Base-by-base conservation (phyloP, 1,140 invertebrate genomes). In the Drosophila parabipectinata region DNA sequence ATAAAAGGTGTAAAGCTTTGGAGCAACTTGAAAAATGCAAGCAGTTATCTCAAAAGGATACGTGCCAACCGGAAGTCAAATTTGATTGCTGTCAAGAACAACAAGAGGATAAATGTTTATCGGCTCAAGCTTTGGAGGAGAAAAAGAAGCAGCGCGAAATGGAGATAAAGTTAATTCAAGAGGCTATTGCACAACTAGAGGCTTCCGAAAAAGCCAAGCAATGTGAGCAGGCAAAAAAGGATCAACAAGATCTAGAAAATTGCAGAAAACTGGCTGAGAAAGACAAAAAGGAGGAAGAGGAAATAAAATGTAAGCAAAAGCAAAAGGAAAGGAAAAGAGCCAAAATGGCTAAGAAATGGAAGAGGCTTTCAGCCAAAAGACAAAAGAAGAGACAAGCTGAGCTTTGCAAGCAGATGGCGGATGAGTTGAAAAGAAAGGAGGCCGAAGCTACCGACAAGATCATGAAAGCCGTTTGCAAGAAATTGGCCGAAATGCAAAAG, bases 381-480 rank as follows among this genome's bases (percentile, higher is more conserved):
- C 9, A 55, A 2, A 15, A 30, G 21, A 67, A 48, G 3, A 15
- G 4, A 10, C 24, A 44, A 5, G 34, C 21, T 21, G 14, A 51
- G n/a, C 7, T 32, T 8, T 68, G 52, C 14, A 57, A 44, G 9
- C 57, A 51, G 26, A 10, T 67, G 4, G 5, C 10, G 18, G 12
- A 48, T 18, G 45, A 8, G 3, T n/a, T 2, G 9, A 9, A 1
- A 7, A 62, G 14, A 24, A 12, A n/a, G 9, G 10, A n/a, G 0
- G 47, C n/a, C 3, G n/a, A 32, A 24, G 8, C 34, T n/a, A 15
- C 15, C 10, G 21, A 64, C 1, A 26, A 5, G 5, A 9, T 32
- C 14, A 4, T 52, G 2, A 7, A 64, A 3, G n/a, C 34, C 0
- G 18, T 64, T 1, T 64, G 63, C 34, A 52, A 67, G 41, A 67